Base-by-base conservation (phyloP, 2,113 vertebrate species). In the Tachycineta bicolor region DNA sequence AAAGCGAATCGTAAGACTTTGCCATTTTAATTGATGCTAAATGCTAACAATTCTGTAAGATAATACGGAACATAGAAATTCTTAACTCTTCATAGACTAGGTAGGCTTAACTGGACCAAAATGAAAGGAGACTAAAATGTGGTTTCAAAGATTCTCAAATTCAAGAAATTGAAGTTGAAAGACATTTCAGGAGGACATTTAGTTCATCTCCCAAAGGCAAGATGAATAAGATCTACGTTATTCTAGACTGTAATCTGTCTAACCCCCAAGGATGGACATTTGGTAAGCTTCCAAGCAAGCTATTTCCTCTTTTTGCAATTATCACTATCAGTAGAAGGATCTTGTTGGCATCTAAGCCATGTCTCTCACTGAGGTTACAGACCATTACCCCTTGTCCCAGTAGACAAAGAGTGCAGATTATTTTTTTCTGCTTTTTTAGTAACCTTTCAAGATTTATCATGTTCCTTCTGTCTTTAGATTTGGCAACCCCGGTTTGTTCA, bases 221-320 rank as follows among this genome's bases (percentile, higher is more conserved):
- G 67, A 80, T 55, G 21, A 85, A 90, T 88, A 79, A 90, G 50
- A 81, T 31, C 6, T 70, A 59, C 0, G 0, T 60, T 90, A 74
- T 52, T 83, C 33, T 87, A 73, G 53, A 65, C 53, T 73, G 37
- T 16, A 78, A 91, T n/a, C 60, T 78, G 60, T 33, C 81, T 85
- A 91, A 87, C 34, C 37, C 44, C 58, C 37, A 83, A 75, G 63
- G 58, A 63, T 73, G 75, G 83, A 60, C 15, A 81, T 76, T 64
- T 95, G 90, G 63, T 94, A 93, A 90, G 49, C 37, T 93, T 93
- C 95, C 85, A 93, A 76, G 41, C 41, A 93, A 80, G 37, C 70
- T 95, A 80, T 93, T 93, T 96, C 85, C 85, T 62, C 62, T 71
- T 91, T 85, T 60, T 2, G 17, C 53, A 70, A 62, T 91, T 97